phyloP scores from a whole-genome alignment of 1,140 invertebrate genomes.

The Drosophila sp. region DNA sequence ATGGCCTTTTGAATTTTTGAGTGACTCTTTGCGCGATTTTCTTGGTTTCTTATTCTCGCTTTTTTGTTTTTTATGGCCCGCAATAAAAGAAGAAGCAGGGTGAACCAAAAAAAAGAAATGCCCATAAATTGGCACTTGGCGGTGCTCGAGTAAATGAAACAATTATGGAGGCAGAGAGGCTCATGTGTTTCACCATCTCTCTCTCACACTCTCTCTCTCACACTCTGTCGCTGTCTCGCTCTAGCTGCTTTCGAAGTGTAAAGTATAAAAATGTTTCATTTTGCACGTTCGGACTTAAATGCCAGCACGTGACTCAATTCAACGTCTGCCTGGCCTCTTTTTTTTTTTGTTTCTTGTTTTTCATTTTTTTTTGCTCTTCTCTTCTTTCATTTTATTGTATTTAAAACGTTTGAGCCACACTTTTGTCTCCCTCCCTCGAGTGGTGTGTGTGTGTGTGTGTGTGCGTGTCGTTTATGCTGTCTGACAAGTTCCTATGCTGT shows the following conservation, averaged over 20 bases:
- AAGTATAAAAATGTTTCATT: constrained; percentile 48
- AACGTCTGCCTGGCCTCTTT: constrained; percentile 13
- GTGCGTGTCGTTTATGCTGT: constrained; percentile 11
- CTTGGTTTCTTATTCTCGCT: not conserved
- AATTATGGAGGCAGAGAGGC: constrained; percentile 29
- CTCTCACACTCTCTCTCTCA: not conserved
- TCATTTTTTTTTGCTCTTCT: not conserved
- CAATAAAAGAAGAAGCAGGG: constrained; percentile 14
- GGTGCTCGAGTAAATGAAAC: constrained; percentile 45
- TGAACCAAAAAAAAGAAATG: constrained; percentile 1
- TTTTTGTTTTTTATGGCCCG: constrained; percentile 12
- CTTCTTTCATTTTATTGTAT: constrained; percentile 24
- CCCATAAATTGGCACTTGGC: constrained; percentile 44
- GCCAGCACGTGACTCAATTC: constrained; percentile 73
- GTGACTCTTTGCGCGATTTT: constrained; percentile 13
- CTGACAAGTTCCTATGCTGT: constrained; percentile 4
- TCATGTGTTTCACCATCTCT: not conserved
- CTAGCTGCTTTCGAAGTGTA: not conserved
- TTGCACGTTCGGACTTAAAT: constrained; percentile 78
- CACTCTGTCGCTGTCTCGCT: not conserved
- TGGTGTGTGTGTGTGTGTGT: not conserved
- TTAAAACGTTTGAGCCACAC: constrained; percentile 19
- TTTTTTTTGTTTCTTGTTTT: not conserved
- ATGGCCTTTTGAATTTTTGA: constrained; percentile 23
- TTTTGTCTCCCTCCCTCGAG: not conserved